A percentile compares a stretch with the other conserved stretches of the same genome.
Conservation (phyloP, 2,888 invertebrate genomes). For the Bruchidius siliquastri region DNA sequence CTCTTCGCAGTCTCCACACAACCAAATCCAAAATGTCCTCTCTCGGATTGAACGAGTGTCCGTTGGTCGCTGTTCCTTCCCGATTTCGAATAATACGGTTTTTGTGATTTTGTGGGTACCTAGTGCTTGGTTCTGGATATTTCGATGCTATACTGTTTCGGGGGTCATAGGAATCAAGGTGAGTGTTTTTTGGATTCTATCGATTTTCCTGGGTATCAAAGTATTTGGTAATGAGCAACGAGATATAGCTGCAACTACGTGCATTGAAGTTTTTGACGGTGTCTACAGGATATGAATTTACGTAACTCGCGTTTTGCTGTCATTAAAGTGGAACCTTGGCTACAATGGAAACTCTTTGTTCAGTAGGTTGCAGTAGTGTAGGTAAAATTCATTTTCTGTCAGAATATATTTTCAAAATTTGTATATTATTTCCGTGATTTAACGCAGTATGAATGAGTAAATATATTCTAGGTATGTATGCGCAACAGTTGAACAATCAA, state of each 20-base stretch:
- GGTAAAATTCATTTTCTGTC: no score
- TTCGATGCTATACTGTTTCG: not conserved
- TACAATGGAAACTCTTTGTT: no score
- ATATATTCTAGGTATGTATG: no score
- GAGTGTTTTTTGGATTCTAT: conserved; percentile 14
- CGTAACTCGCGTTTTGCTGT: no score
- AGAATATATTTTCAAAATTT: no score
- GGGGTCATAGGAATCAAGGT: conserved; percentile 11
- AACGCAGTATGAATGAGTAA: no score
- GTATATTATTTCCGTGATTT: no score
- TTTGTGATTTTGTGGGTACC: not conserved
- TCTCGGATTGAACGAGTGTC: not conserved
- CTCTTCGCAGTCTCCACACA: not conserved
- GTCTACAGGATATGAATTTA: no score
- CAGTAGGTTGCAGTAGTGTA: no score
- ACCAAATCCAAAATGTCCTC: not conserved
- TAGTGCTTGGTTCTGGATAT: not conserved
- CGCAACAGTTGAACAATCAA: no score
- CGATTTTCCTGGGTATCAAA: conserved; percentile 2
- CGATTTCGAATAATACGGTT: not conserved
- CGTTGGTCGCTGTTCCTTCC: not conserved
- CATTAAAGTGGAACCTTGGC: no score
- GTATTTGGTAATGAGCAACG: not conserved
- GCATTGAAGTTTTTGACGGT: no score
- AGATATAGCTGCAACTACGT: not conserved